Conservation (phyloP, 2,888 invertebrate species). For the Tachina lurida region DNA sequence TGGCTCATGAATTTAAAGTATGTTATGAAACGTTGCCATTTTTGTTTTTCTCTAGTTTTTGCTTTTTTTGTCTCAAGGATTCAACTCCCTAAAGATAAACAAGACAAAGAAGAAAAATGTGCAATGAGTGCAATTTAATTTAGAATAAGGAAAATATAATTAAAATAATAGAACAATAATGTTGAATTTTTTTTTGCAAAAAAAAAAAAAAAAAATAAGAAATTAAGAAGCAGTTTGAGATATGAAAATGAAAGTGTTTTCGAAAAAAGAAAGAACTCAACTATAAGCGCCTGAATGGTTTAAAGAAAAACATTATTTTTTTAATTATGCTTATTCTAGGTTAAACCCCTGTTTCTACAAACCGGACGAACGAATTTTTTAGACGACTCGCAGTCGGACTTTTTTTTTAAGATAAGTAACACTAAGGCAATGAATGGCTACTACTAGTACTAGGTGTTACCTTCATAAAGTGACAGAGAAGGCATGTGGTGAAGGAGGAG, state of each 20-base stretch:
- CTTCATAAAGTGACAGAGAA: no score
- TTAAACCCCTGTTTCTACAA: no score
- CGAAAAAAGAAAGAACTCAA: no score
- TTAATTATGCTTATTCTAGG: no score
- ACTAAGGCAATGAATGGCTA: no score
- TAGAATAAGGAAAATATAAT: conserved; percentile 29
- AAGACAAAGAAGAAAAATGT: not conserved
- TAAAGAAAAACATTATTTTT: no score
- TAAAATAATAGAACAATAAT: conserved; percentile 34
- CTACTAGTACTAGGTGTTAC: no score
- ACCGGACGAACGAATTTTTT: no score
- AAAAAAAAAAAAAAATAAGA: conserved; percentile 11
- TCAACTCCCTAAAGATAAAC: conserved; percentile 24
- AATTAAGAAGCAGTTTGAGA: conserved; percentile 38
- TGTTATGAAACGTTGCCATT: not conserved
- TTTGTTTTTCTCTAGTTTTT: not conserved
- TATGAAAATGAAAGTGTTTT: not conserved
- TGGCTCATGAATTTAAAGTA: conserved; percentile 65
- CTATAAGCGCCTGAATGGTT: no score
- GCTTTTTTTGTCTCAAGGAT: conserved; percentile 8
- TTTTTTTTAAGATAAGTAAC: no score
- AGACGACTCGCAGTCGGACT: no score
- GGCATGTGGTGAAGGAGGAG: no score
- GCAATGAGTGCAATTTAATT: conserved; percentile 9
- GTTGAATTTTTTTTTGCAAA: not conserved